Percentiles rank a stretch among this genome's conserved stretches.
These are phyloP conservation scores for Tubiluchus corallicola DNA, from an alignment of 2,888 invertebrate genomes.

Conservation along the genomic window DNA sequence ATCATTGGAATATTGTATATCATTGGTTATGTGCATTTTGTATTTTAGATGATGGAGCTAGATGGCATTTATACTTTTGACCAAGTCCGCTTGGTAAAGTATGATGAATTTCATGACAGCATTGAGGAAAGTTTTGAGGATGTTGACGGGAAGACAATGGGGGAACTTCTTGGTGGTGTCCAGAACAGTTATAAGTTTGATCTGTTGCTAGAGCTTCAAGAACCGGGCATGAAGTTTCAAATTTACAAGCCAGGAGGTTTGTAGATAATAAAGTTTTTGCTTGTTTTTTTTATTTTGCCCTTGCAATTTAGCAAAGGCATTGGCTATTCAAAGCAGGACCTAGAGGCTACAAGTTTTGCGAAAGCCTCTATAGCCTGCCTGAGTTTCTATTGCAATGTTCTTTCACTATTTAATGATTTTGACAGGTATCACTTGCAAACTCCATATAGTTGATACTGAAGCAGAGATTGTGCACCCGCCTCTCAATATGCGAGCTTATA, in stretches of 20 bases:
- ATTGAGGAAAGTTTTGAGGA: constrained; percentile 46
- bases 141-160: constrained; percentile 23
- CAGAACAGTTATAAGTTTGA: constrained; percentile 35
- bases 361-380: too few relatives aligned
- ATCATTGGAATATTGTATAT: constrained; percentile 7
- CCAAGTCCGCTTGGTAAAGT: constrained; percentile 50
- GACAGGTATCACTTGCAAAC: constrained; percentile 37
- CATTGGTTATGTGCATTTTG: constrained; percentile 1
- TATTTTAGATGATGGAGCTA: constrained; percentile 36
- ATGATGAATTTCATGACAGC: constrained; percentile 41
- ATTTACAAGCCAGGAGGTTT: constrained; percentile 44
- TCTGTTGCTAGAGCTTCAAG: constrained; percentile 45
- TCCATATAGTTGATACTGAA: constrained; percentile 41
- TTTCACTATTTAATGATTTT: background rate
- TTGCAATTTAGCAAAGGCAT: too few relatives aligned
- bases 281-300: too few relatives aligned
- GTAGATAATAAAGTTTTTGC: too few relatives aligned
- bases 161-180: constrained; percentile 33
- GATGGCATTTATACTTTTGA: constrained; percentile 40
- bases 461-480: constrained; percentile 42
- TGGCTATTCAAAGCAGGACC: too few relatives aligned
- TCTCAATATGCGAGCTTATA: constrained; percentile 38
- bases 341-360: too few relatives aligned
- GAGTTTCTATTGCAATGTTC: too few relatives aligned
- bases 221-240: constrained; percentile 40